Base-by-base conservation (phyloP, 1,140 invertebrate species). In the Varroa destructor region DNA sequence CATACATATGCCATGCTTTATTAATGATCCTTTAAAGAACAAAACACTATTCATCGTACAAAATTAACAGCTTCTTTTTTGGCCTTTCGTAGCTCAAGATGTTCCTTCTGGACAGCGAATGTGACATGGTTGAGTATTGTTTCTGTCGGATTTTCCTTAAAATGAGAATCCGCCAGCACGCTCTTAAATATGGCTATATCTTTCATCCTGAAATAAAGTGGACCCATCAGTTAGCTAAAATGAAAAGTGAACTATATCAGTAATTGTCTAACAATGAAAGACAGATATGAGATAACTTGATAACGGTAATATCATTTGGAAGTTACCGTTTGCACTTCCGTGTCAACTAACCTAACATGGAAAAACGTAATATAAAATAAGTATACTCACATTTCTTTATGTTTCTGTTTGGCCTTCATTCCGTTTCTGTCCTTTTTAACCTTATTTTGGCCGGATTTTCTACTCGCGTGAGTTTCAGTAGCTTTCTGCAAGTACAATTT, bases 311-410 rank as follows among this genome's bases (percentile, higher is more conserved):
- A 3, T 51, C 4, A 5, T 51, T 8, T 8, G 4, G 8, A 8
- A 51, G 46, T 8, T 51, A 8, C 3, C 8, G 8, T 51, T 51
- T 51, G 46, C 46, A 51, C 8, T 8, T 51, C 25, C 3, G 46
- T 3, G 46, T 8, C 3, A 51, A 51, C 46, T 51, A 5, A 51
- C 8, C 4, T 5, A 51, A 8, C 8, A 51, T 8, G 46, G 8
- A 51, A 51, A 3, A 51, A 51, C 46, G 8, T 51, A 3, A 51
- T 51, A 8, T 8, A 5, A 51, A 51, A 51, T 51, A 8, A 51
- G 8, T 51, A 51, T 8, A 51, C 61, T 67, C 36, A 67, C 61
- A 67, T 67, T n/a, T 67, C 61, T 40, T 67, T 67, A 2, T 67
- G 61, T 40, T 67, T 67, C 37, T 46, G 61, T 43, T 37, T 46